Percentiles rank a stretch among this genome's conserved stretches.
phyloP scores from a whole-genome alignment of 2,113 vertebrate species.

The Hemicordylus capensis region DNA sequence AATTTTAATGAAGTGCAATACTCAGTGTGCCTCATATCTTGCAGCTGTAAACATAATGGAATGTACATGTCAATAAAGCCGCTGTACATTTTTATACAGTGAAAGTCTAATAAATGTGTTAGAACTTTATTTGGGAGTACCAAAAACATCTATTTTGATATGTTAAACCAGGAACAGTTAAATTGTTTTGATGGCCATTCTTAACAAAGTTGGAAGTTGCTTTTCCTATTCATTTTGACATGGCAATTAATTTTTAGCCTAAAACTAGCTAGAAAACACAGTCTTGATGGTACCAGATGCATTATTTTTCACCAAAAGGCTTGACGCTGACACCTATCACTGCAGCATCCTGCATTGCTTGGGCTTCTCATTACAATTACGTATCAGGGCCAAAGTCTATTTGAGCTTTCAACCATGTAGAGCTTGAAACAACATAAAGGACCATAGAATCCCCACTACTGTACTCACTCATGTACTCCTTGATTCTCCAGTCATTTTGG shows the following conservation, averaged over 20 bases:
- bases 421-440: not conserved
- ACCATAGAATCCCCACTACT: not conserved
- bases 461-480: not conserved
- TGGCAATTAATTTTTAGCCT: not conserved
- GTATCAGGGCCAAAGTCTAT: not conserved
- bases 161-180: not conserved
- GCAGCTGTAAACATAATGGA: constrained; percentile 99
- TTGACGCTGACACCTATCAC: too few relatives aligned
- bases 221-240: not conserved
- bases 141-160: not conserved
- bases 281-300: not conserved
- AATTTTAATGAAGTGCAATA: constrained; percentile 99
- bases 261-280: not conserved
- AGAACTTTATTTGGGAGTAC: constrained; percentile 42
- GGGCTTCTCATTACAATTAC: not conserved
- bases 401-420: not conserved
- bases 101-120: constrained; percentile 78
- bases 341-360: not conserved
- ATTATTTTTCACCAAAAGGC: not conserved
- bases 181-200: not conserved
- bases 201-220: not conserved
- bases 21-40: constrained; percentile 99
- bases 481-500: fast-evolving
- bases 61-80: constrained; percentile 99
- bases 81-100: constrained; percentile 99